Conservation (phyloP, 2,113 vertebrate genomes). For the Chaetops frenatus region DNA sequence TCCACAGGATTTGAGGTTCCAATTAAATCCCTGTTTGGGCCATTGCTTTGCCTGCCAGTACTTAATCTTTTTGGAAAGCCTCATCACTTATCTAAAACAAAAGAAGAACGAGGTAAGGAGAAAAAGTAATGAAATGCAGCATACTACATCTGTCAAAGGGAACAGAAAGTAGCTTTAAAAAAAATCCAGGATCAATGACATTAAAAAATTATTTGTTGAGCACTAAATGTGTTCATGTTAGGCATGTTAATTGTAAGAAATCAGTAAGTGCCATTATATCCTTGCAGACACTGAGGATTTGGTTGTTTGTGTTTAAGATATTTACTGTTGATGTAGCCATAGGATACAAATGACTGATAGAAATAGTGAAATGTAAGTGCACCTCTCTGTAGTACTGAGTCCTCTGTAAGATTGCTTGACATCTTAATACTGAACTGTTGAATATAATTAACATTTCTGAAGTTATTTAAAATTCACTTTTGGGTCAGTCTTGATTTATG, state of each 20-base stretch:
- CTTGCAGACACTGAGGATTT: background rate
- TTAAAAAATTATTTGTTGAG: slow-evolving; percentile 66
- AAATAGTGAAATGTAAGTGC: background rate
- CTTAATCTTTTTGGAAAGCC: slow-evolving; percentile 71
- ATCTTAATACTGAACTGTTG: background rate
- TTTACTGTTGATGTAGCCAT: background rate
- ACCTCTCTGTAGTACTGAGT: background rate
- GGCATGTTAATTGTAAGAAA: slow-evolving; percentile 49
- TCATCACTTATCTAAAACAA: slow-evolving; percentile 73
- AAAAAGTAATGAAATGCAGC: slow-evolving; percentile 74
- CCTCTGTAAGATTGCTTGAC: background rate
- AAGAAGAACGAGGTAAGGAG: slow-evolving; percentile 69
- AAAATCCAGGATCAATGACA: slow-evolving; percentile 59
- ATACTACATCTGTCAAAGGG: slow-evolving; percentile 70
- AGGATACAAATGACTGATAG: background rate
- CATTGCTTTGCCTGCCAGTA: slow-evolving; percentile 65
- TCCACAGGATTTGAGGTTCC: slow-evolving; percentile 67
- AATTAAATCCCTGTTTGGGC: slow-evolving; percentile 73
- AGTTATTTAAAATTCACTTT: background rate
- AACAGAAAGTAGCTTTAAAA: slow-evolving; percentile 51
- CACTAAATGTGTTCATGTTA: slow-evolving; percentile 33
- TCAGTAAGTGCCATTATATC: background rate
- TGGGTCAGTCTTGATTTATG: background rate
- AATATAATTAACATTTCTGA: slow-evolving; percentile 17
- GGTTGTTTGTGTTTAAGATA: background rate